These are phyloP conservation scores for Rhagonycha fulva DNA, from an alignment of 2,888 invertebrate species.

Conservation along the genomic window DNA sequence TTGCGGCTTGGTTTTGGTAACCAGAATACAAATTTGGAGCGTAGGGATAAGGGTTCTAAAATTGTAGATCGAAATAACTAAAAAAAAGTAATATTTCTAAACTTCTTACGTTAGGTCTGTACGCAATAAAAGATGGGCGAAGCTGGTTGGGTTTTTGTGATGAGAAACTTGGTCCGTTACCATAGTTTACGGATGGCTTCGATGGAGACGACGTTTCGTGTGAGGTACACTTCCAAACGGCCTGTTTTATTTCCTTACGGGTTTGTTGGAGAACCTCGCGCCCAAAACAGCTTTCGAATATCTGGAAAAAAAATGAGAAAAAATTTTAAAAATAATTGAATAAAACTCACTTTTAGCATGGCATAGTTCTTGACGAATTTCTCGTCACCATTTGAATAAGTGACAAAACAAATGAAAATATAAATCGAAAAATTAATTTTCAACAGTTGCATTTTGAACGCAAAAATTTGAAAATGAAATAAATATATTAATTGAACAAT, in stretches of 20 bases:
- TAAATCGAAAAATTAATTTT: not conserved
- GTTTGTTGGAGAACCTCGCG: slow-evolving; percentile 69
- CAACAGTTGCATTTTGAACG: not conserved
- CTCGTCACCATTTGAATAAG: slow-evolving; percentile 58
- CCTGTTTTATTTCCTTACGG: slow-evolving; percentile 68
- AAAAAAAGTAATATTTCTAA: not conserved
- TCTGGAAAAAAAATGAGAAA: slow-evolving; percentile 54
- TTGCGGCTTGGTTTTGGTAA: slow-evolving; percentile 53
- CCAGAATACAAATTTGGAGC: slow-evolving; percentile 57
- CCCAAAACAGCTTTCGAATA: slow-evolving; percentile 74
- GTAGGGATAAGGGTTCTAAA: slow-evolving; percentile 54
- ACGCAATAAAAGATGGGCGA: slow-evolving; percentile 61
- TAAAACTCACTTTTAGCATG: slow-evolving; percentile 68
- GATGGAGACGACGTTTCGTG: slow-evolving; percentile 50
- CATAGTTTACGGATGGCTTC: slow-evolving; percentile 16
- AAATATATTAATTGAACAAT: not conserved
- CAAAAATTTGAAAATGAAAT: not conserved
- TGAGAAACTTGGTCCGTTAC: slow-evolving; percentile 37
- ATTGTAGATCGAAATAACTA: not conserved
- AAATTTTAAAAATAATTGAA: not conserved
- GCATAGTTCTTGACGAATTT: slow-evolving; percentile 73
- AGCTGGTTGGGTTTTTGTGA: slow-evolving; percentile 58
- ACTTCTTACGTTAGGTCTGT: slow-evolving; percentile 51
- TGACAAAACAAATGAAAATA: not conserved
- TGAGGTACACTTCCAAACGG: slow-evolving; percentile 66